phyloP scores from a whole-genome alignment of 1,140 invertebrate genomes.

The Colletes gigas region DNA sequence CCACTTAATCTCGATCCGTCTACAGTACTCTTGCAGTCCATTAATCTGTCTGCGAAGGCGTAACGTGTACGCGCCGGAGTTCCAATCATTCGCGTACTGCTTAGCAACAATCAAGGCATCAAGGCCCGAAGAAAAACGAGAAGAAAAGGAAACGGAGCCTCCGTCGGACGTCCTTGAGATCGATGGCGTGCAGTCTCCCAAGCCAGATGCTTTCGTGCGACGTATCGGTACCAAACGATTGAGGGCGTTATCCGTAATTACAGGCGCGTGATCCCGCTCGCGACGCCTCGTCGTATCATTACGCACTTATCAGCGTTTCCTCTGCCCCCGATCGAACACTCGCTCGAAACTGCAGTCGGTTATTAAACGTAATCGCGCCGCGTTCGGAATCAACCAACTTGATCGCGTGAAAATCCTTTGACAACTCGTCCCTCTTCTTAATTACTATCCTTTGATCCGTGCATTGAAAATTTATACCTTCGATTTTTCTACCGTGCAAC shows the following conservation, averaged over 20 bases:
- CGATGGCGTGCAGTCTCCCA: background rate
- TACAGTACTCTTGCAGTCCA: too few species aligned
- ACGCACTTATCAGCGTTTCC: conserved; percentile 9
- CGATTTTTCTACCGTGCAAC: too few species aligned
- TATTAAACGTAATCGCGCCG: conserved; percentile 4
- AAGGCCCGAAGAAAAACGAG: background rate
- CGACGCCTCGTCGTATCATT: conserved; percentile 20
- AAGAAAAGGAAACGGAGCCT: background rate
- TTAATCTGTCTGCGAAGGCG: too few species aligned
- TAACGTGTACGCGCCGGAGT: too few species aligned
- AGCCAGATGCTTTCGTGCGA: background rate
- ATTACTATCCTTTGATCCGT: too few species aligned
- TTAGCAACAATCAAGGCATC: background rate
- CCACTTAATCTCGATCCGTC: too few species aligned
- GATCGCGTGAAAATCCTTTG: too few species aligned
- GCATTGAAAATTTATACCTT: too few species aligned
- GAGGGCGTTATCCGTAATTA: conserved; percentile 26
- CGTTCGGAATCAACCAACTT: background rate
- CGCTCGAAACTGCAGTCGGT: background rate
- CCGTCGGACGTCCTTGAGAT: background rate
- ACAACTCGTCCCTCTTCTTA: too few species aligned
- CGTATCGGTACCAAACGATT: background rate
- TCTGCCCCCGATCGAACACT: background rate
- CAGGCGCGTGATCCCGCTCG: background rate
- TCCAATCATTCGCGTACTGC: background rate